Evolutionary conservation across 1,140 invertebrate genomes (phyloP).

Genomic region (Caenorhabditis brenneri): DNA sequence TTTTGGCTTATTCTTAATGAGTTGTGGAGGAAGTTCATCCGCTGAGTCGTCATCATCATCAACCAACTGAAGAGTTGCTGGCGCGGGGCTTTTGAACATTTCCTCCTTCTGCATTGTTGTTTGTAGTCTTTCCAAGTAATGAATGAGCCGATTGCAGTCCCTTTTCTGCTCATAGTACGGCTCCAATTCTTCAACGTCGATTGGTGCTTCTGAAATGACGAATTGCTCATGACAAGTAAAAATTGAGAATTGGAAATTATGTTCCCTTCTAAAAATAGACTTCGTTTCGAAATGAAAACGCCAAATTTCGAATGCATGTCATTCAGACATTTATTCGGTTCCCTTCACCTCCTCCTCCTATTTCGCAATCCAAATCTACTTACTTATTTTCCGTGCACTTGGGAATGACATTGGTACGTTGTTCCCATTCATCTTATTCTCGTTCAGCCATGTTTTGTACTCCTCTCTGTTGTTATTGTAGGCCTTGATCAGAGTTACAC

Average conservation of each 20-base stretch:
- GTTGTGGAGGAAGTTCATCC: conserved; percentile 45
- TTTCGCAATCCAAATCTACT: conserved; percentile 5
- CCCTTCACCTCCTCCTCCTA: not conserved
- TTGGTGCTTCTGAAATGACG: conserved; percentile 21
- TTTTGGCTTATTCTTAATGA: conserved; percentile 9
- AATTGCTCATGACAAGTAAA: no score
- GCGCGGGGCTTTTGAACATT: not conserved
- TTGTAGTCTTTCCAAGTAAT: conserved; percentile 42
- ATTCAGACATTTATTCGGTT: not conserved
- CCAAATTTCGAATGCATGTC: conserved; percentile 12
- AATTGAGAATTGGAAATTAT: no score
- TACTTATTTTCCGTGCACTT: not conserved
- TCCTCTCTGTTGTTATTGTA: conserved; percentile 22
- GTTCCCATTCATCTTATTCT: conserved; percentile 4
- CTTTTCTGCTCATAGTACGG: conserved; percentile 56
- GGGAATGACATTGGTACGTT: conserved; percentile 11
- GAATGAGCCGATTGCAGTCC: conserved; percentile 48
- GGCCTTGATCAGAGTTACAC: not conserved
- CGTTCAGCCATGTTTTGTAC: conserved; percentile 47
- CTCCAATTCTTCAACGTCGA: conserved; percentile 51
- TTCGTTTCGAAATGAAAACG: not conserved
- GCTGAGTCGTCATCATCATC: conserved; percentile 46
- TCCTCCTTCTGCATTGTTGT: not conserved
- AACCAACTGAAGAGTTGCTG: not conserved
- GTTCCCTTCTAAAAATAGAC: no score